phyloP scores from a whole-genome alignment of 2,113 vertebrate genomes.

The Pterocles gutturalis region DNA sequence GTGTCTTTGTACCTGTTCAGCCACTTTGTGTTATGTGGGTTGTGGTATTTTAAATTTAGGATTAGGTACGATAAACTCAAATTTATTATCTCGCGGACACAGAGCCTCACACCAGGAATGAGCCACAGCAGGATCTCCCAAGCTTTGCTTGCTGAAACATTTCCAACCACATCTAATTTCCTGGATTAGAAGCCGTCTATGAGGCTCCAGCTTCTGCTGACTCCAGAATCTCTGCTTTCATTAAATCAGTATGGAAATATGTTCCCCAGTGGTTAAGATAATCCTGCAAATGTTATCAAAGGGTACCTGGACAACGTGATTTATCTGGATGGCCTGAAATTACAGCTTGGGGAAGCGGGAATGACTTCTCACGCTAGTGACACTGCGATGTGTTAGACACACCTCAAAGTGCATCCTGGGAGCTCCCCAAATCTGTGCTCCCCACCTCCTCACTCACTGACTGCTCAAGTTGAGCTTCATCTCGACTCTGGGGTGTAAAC shows the following conservation, averaged over 20 bases:
- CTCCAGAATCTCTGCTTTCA: slow-evolving; percentile 20
- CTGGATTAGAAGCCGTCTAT: slow-evolving; percentile 13
- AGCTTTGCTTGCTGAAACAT: neutral
- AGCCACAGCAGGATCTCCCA: slow-evolving; percentile 19
- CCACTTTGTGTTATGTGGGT: neutral
- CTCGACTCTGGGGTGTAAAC: neutral
- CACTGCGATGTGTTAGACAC: neutral
- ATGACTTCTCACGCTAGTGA: neutral
- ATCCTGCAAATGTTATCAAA: slow-evolving; percentile 45
- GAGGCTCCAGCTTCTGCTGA: slow-evolving; percentile 32
- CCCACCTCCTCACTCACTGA: neutral
- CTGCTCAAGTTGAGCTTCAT: neutral
- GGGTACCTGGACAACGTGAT: neutral
- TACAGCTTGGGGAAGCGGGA: neutral
- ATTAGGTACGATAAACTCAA: neutral
- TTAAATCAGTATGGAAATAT: slow-evolving; percentile 50
- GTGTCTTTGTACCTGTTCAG: slow-evolving; percentile 23
- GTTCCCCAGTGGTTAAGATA: slow-evolving; percentile 25
- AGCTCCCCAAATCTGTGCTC: neutral
- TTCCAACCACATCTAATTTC: slow-evolving; percentile 46
- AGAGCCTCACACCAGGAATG: neutral
- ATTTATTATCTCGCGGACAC: neutral
- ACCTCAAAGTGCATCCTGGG: neutral
- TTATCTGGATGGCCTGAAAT: neutral
- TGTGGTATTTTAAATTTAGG: slow-evolving; percentile 31